Base-by-base conservation (phyloP, 2,113 vertebrate species). In the Tragulus kanchil region DNA sequence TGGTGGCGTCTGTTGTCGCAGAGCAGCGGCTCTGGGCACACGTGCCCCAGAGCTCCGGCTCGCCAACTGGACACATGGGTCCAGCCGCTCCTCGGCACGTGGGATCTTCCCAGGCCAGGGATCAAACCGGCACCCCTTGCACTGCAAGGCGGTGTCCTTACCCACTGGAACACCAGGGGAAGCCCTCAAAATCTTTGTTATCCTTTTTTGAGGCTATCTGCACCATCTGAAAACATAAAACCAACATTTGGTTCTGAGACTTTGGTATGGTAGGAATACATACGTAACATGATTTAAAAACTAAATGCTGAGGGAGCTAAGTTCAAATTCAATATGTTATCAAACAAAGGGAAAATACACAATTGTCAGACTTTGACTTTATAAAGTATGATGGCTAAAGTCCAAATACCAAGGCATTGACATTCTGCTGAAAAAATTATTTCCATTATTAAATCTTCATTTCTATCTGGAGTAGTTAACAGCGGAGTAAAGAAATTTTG, bases 191-290 rank as follows among this genome's bases (percentile, higher is more conserved):
- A 65, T 82, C 50, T 52, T 71, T 61, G 52, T 62, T 23, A 88
- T 62, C 59, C 58, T 77, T 90, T 87, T 69, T 48, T 26, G 61
- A 86, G 5, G 4, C 23, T 48, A 79, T 58, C 85, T 92, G 52
- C 82, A 75, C 17, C 14, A 78, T 62, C 25, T 73, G 48, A 91
- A 82, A 93, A 88, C 54, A 93, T 56, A 71, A 88, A 95, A 64
- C 36, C 48, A 89, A 59, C 59, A 83, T 86, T 94, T 54, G 73
- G 5, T 84, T 86, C 69, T 17, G 75, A 92, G 58, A 64, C 15
- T 64, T 56, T 73, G 21, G n/a, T 64, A 58, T 58, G 36, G 28
- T 64, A 11, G 19, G 31, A 62, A 89, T 42, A 89, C n/a, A 79
- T 28, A 85, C 3, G n/a, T 28, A 82, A 58, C 25, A 52, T 42